Percentiles rank a stretch among this genome's conserved stretches.
Conservation (phyloP, 2,797 vertebrate genomes). For the Micropoecilia bifurca region DNA sequence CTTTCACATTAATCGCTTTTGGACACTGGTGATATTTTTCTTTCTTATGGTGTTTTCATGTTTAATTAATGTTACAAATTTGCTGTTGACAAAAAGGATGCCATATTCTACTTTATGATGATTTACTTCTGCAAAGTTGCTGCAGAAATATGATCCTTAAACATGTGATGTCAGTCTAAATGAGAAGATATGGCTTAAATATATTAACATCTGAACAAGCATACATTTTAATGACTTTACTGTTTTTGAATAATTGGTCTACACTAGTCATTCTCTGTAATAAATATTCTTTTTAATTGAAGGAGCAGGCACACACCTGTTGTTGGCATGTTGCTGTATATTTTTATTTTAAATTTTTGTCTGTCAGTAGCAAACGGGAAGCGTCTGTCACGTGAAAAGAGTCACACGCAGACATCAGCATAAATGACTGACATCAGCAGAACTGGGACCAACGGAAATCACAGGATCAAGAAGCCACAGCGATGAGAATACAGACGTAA, state of each 20-base stretch:
- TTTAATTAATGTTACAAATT: slow-evolving; percentile 8
- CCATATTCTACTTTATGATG: no score
- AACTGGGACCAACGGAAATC: not conserved
- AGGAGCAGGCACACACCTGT: not conserved
- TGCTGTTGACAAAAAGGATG: not conserved
- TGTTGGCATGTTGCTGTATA: not conserved
- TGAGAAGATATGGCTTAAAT: not conserved
- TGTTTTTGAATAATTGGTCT: not conserved
- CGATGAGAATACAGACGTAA: not conserved
- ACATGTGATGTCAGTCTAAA: not conserved
- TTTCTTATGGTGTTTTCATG: slow-evolving; percentile 30
- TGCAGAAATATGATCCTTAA: no score
- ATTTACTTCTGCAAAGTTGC: not conserved
- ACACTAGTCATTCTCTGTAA: not conserved
- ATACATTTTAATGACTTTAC: no score
- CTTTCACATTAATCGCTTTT: slow-evolving; percentile 16
- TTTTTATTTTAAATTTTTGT: not conserved
- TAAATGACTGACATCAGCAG: not conserved
- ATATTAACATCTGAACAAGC: not conserved
- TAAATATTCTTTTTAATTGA: not conserved
- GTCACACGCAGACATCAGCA: not conserved
- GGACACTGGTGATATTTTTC: slow-evolving; percentile 6
- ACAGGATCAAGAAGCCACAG: not conserved
- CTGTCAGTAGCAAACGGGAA: not conserved
- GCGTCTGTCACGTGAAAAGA: not conserved